phyloP scores from a whole-genome alignment of 2,888 invertebrate genomes.

The Brassicogethes aeneus region DNA sequence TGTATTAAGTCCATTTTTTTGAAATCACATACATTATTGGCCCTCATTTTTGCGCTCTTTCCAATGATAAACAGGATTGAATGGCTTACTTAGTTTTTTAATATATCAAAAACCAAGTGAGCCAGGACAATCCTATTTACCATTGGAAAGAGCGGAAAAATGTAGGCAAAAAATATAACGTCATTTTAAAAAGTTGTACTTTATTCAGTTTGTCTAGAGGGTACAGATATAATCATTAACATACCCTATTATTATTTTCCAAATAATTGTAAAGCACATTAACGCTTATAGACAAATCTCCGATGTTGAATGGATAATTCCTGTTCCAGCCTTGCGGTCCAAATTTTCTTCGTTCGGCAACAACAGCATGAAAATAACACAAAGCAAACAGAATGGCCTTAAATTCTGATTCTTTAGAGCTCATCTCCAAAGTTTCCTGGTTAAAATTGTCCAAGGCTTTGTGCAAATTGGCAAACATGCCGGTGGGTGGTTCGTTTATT shows the following conservation, averaged over 20 bases:
- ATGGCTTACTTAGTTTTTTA: too few relatives aligned
- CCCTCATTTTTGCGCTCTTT: too few relatives aligned
- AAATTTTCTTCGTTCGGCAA: slow-evolving; percentile 86
- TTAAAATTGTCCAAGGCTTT: slow-evolving; percentile 87
- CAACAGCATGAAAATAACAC: slow-evolving; percentile 92
- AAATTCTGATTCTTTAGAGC: slow-evolving; percentile 87
- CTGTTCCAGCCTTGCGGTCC: slow-evolving; percentile 92
- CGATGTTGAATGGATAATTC: slow-evolving; percentile 69
- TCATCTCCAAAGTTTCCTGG: slow-evolving; percentile 88
- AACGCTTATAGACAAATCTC: slow-evolving; percentile 86
- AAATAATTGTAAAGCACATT: slow-evolving; percentile 86
- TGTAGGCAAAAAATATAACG: too few relatives aligned
- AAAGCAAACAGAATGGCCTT: slow-evolving; percentile 82
- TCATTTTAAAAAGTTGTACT: too few relatives aligned
- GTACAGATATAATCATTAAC: too few relatives aligned
- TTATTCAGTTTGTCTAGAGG: too few relatives aligned
- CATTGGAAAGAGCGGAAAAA: too few relatives aligned
- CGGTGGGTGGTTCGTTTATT: slow-evolving; percentile 91
- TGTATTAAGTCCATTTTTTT: too few relatives aligned
- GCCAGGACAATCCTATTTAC: too few relatives aligned
- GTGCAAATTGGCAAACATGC: slow-evolving; percentile 90
- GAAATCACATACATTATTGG: too few relatives aligned
- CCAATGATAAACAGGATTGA: too few relatives aligned
- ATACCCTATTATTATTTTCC: slow-evolving; percentile 69
- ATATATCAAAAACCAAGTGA: too few relatives aligned